Percentiles rank a stretch among this genome's conserved stretches.
phyloP scores from a whole-genome alignment of 2,797 vertebrate species.

The Moxostoma hubbsi region DNA sequence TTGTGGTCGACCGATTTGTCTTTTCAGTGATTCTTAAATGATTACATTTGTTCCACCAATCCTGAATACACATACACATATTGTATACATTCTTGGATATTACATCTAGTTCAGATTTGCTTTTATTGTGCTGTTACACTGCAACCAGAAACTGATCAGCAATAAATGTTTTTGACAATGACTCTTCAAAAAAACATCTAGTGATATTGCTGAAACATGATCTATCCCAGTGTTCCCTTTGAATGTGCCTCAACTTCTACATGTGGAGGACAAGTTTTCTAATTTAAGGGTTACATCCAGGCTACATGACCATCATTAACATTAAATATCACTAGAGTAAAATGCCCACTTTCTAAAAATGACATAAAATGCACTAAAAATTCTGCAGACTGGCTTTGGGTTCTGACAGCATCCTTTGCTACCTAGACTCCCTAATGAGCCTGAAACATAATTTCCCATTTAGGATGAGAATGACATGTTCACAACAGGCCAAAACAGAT shows the following conservation, averaged over 20 bases:
- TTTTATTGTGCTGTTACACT: neutral
- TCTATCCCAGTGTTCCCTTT: neutral
- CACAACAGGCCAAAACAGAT: slow-evolving; percentile 24
- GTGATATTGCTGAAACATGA: neutral
- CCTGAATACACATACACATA: no score
- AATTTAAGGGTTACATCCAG: neutral
- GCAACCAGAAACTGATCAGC: neutral
- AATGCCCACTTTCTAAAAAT: neutral
- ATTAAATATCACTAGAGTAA: neutral
- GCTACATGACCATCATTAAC: neutral
- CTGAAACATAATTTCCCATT: slow-evolving; percentile 3
- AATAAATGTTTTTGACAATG: neutral
- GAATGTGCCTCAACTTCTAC: neutral
- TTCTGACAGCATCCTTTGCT: neutral
- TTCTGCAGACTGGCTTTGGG: neutral
- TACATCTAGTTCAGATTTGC: neutral
- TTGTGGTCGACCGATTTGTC: no score
- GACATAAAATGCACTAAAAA: neutral
- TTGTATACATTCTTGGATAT: neutral
- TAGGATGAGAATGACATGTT: slow-evolving; percentile 8
- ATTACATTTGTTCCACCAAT: no score
- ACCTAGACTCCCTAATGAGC: neutral
- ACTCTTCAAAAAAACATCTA: neutral
- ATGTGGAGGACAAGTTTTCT: no score
- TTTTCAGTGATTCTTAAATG: no score